Evolutionary conservation across 2,113 vertebrate species (phyloP).

Genomic region (Gobiocypris rarus): DNA sequence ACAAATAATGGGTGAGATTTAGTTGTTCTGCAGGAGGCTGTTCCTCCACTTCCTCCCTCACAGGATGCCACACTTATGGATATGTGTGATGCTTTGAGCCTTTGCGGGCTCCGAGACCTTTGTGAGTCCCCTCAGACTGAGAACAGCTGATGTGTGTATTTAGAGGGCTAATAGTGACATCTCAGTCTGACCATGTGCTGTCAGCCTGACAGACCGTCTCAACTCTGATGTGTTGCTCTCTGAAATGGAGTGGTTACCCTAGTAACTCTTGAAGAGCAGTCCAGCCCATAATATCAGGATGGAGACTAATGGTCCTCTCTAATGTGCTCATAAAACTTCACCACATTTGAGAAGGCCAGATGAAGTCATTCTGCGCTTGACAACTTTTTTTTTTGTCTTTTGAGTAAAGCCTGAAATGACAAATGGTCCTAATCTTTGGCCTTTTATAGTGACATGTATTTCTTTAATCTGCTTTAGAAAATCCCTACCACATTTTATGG

Average conservation of each 20-base stretch:
- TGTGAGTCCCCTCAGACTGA: not conserved
- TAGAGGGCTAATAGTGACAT: conserved; percentile 44
- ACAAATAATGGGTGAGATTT: not conserved
- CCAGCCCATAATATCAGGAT: not conserved
- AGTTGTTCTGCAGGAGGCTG: not conserved
- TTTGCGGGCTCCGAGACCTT: not conserved
- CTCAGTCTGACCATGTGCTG: conserved; percentile 49
- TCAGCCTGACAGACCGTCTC: conserved; percentile 31
- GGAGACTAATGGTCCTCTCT: conserved; percentile 30
- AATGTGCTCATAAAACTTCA: not conserved
- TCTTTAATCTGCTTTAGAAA: not conserved
- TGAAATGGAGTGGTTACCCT: conserved; percentile 58
- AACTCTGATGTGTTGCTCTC: conserved; percentile 57
- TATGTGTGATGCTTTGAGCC: not conserved
- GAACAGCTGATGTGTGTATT: conserved; percentile 50
- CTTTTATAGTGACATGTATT: too few species aligned
- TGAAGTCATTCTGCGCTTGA: not conserved
- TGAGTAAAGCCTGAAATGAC: not conserved
- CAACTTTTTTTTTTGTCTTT: not conserved
- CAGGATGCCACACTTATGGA: not conserved
- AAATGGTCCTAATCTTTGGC: not conserved
- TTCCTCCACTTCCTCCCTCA: not conserved
- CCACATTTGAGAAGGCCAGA: not conserved
- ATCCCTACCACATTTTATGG: not conserved
- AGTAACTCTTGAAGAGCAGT: conserved; percentile 28